Conservation (phyloP, 2,888 invertebrate species). For the Polietes domitor region DNA sequence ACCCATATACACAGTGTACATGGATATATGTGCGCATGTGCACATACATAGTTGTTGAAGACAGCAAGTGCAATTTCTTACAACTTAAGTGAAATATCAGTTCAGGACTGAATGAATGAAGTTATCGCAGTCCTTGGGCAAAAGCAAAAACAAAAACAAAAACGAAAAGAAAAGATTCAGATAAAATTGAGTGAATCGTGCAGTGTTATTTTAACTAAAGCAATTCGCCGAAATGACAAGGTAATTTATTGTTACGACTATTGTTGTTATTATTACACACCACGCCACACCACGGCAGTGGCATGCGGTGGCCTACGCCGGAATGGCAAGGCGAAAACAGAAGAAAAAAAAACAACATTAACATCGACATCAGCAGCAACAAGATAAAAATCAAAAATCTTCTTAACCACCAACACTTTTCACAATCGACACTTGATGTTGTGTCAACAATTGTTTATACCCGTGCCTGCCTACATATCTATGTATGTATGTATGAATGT, state of each 20-base stretch:
- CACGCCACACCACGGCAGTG: not conserved
- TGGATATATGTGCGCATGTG: not conserved
- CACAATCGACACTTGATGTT: constrained; percentile 8
- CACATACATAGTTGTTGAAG: constrained; percentile 18
- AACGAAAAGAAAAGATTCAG: too few species aligned
- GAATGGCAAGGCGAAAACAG: not conserved
- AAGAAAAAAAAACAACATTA: too few species aligned
- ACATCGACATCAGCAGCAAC: too few species aligned
- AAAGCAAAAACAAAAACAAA: too few species aligned
- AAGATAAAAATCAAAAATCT: constrained; percentile 24
- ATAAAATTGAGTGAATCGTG: constrained; percentile 30
- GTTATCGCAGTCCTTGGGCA: too few species aligned
- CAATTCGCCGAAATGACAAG: constrained; percentile 19
- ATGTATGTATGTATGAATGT: too few species aligned
- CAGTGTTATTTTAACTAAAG: not conserved
- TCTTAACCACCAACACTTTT: constrained; percentile 25
- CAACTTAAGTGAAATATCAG: constrained; percentile 56
- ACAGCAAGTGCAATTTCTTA: not conserved
- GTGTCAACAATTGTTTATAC: not conserved
- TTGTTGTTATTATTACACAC: constrained; percentile 9
- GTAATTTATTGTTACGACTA: constrained; percentile 34
- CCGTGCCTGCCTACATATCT: not conserved
- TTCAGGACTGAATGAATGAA: constrained; percentile 49
- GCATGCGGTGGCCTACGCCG: constrained; percentile 5
- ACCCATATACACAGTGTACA: not conserved